Conservation (phyloP, 2,888 invertebrate genomes). For the Hofmannophila pseudospretella region DNA sequence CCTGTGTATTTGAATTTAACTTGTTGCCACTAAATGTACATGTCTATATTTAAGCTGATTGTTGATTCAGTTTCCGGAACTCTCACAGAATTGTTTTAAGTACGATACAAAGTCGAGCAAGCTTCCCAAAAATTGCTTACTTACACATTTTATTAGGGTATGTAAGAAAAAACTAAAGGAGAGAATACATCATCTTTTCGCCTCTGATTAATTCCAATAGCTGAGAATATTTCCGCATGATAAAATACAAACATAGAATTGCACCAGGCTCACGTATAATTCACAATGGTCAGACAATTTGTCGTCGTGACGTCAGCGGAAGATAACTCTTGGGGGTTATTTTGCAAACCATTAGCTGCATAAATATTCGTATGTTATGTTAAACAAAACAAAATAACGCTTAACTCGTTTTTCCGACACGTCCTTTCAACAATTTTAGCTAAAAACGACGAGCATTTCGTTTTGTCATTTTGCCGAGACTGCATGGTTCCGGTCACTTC, state of each 20-base stretch:
- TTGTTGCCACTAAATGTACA: too few relatives aligned
- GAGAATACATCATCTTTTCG: background rate
- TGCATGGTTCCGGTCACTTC: slow-evolving; percentile 1
- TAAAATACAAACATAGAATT: slow-evolving; percentile 36
- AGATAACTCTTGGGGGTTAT: slow-evolving; percentile 50
- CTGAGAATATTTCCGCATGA: slow-evolving; percentile 10
- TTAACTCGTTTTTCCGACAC: slow-evolving; percentile 12
- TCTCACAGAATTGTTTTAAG: too few relatives aligned
- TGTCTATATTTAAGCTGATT: too few relatives aligned
- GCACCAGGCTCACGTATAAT: slow-evolving; percentile 40
- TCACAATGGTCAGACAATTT: slow-evolving; percentile 56
- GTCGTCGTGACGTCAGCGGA: slow-evolving; percentile 47
- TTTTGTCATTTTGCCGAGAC: slow-evolving; percentile 10
- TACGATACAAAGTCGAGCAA: too few relatives aligned
- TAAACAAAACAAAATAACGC: slow-evolving; percentile 13
- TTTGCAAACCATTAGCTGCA: slow-evolving; percentile 48
- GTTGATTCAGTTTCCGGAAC: too few relatives aligned
- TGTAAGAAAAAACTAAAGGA: too few relatives aligned
- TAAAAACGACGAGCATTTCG: slow-evolving; percentile 13
- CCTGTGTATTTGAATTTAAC: too few relatives aligned
- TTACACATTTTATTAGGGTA: too few relatives aligned
- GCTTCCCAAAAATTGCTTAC: too few relatives aligned
- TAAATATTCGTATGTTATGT: slow-evolving; percentile 25
- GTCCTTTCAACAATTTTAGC: slow-evolving; percentile 14
- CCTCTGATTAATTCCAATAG: slow-evolving; percentile 8